phyloP scores from a whole-genome alignment of 2,113 vertebrate genomes.

The Cricetomys ansorgei region DNA sequence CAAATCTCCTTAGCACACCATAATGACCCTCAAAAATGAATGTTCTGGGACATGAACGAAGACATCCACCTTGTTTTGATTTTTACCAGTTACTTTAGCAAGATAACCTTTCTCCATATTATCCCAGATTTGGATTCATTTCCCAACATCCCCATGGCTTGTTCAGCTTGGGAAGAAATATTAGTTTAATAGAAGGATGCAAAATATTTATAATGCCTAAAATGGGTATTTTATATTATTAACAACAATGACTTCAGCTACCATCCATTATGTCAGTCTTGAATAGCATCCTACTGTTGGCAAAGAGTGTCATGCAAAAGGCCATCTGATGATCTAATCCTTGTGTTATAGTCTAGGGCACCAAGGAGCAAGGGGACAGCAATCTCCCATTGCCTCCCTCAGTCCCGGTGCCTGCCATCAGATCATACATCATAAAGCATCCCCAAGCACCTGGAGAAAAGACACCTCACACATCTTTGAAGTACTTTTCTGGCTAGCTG shows the following conservation, averaged over 20 bases:
- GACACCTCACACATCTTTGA: not conserved
- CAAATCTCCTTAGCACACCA: not conserved
- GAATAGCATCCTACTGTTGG: not conserved
- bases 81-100: slow-evolving; percentile 17
- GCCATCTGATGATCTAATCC: not conserved
- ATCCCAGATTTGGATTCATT: slow-evolving; percentile 4
- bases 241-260: not conserved
- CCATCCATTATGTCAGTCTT: not conserved
- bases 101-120: not conserved
- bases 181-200: not conserved
- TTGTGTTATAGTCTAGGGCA: not conserved
- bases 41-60: not conserved
- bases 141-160: not conserved
- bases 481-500: not conserved
- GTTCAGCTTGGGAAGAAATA: not conserved
- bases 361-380: too few species aligned
- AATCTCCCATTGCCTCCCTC: not conserved
- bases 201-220: slow-evolving; percentile 7
- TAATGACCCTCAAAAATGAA: not conserved
- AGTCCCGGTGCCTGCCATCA: not conserved
- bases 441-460: not conserved
- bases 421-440: not conserved
- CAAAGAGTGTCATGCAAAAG: not conserved
- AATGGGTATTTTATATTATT: not conserved
- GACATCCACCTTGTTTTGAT: not conserved